Percentiles rank a stretch among this genome's conserved stretches.
Conservation (phyloP, 2,888 invertebrate species). For the Byasa hedistus region DNA sequence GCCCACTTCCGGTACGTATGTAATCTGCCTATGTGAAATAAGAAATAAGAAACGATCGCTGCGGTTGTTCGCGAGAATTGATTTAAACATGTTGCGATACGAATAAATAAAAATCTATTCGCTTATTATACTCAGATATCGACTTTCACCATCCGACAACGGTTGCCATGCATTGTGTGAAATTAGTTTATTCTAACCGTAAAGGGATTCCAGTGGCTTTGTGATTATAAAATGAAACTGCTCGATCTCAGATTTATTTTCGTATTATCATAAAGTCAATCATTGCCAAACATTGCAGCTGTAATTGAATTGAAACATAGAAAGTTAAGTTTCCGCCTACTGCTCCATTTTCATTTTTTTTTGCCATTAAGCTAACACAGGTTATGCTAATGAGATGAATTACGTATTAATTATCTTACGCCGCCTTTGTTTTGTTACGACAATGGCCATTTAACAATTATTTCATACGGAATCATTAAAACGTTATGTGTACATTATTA, state of each 20-base stretch:
- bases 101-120: conserved; percentile 61
- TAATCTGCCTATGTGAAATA: conserved; percentile 61
- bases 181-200: conserved; percentile 35
- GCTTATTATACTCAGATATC: conserved; percentile 45
- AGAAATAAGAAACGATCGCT: conserved; percentile 52
- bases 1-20: conserved; percentile 59
- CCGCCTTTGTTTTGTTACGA: conserved; percentile 44
- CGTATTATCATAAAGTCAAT: conserved; percentile 9
- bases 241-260: conserved; percentile 11
- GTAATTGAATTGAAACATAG: conserved; percentile 24
- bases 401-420: conserved; percentile 44
- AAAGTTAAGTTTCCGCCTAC: conserved; percentile 13
- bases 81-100: conserved; percentile 54
- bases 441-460: conserved; percentile 39
- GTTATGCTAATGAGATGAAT: conserved; percentile 46
- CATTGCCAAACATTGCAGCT: conserved; percentile 9
- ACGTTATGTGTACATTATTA: conserved; percentile 6
- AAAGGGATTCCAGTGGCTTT: conserved; percentile 11
- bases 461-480: conserved; percentile 31
- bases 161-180: conserved; percentile 36
- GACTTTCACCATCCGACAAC: conserved; percentile 41
- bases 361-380: conserved; percentile 32
- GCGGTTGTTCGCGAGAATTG: conserved; percentile 57
- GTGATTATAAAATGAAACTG: not conserved
- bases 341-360: conserved; percentile 16